Evolutionary conservation across 1,140 invertebrate species (phyloP).

Genomic region (Eueides isabella): DNA sequence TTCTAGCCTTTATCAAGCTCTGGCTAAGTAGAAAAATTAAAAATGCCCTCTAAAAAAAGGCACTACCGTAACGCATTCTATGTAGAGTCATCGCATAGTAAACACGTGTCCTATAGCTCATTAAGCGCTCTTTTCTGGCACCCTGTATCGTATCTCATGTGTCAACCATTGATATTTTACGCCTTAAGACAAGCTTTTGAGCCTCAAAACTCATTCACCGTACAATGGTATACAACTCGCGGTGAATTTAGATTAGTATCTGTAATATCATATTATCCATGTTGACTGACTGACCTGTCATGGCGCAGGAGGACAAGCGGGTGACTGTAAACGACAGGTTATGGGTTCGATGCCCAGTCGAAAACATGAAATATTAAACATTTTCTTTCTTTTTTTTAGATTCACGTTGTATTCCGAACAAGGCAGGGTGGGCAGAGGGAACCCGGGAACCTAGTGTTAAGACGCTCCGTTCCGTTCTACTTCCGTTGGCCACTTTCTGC

Average conservation of each 20-base stretch:
- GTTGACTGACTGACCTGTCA: too few species aligned
- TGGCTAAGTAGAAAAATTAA: constrained; percentile 1
- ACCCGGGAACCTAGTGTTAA: too few species aligned
- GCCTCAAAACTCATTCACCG: constrained; percentile 27
- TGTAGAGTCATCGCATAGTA: constrained; percentile 24
- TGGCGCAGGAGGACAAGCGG: too few species aligned
- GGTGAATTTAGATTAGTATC: constrained; percentile 13
- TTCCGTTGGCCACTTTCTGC: too few species aligned
- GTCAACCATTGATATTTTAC: constrained; percentile 39
- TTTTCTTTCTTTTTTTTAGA: too few species aligned
- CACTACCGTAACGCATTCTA: constrained; percentile 21
- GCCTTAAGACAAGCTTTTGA: constrained; percentile 38
- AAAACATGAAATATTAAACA: too few species aligned
- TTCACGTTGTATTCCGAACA: too few species aligned
- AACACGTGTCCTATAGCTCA: constrained; percentile 28
- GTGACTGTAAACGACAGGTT: too few species aligned
- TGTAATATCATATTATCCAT: not conserved
- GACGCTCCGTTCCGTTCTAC: too few species aligned
- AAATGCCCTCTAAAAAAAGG: constrained; percentile 18
- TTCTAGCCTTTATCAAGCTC: not conserved
- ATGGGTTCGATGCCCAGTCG: too few species aligned
- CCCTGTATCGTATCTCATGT: constrained; percentile 27
- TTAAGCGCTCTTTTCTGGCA: constrained; percentile 32
- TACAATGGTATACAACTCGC: constrained; percentile 1
- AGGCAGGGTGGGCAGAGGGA: too few species aligned